Base-by-base conservation (phyloP, 2,797 vertebrate genomes). In the Iguana delicatissima region DNA sequence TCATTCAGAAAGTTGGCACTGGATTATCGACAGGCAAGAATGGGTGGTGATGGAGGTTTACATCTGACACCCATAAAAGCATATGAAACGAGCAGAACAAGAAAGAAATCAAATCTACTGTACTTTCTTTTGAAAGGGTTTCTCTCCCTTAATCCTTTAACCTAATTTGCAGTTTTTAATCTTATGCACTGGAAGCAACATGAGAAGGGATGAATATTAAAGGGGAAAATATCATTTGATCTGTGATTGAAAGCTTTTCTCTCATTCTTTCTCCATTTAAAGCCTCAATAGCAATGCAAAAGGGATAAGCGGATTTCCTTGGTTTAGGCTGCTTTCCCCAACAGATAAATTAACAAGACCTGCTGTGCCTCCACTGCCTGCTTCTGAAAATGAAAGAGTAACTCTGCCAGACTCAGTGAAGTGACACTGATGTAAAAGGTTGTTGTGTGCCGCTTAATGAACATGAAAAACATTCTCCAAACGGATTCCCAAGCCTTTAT, bases 211-310 rank as follows among this genome's bases (percentile, higher is more conserved):
- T 18, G 86, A 84, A 80, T 32, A 32, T 50, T 20, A 55, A 83
- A 67, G 50, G 89, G 0, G 9, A 32, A 88, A 77, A 91, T 87
- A 87, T 89, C 85, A 86, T 86, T 81, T 0, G 35, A 46, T 90
- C 72, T 22, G 32, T 80, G 73, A 86, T 7, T 72, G 42, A 79
- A 89, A 32, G 72, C 85, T 82, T 90, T 89, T 85, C 88, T 85
- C 79, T 87, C 76, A 55, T 76, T 84, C 69, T 77, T 42, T 76
- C 55, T 77, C 67, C 89, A 92, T 90, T 89, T 93, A 92, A 91
- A 90, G 88, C 72, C 83, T 93, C 92, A 67, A 73, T 93, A 77
- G 90, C 92, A 94, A 90, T 90, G 93, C 46, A 67, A 85, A 91
- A 72, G 80, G 84, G 77, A 84, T 91, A 50, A 91, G 92, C 82